Percentiles rank a stretch among this genome's conserved stretches.
These are phyloP conservation scores for Emydocephalus ijimae DNA, from an alignment of 2,113 vertebrate genomes.

Conservation along the genomic window DNA sequence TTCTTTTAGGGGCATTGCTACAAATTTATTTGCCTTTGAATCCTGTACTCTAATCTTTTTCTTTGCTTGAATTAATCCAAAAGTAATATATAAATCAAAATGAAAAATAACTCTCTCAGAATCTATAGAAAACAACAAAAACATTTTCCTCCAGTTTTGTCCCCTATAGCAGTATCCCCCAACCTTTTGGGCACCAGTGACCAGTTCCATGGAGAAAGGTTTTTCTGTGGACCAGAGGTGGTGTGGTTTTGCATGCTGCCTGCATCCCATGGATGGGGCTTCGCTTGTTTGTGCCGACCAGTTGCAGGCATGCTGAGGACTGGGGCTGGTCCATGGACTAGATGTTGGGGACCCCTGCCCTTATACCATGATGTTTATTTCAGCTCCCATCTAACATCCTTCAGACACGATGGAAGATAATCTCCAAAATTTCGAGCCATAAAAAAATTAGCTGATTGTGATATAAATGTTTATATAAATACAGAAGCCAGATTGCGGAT, in stretches of 20 bases:
- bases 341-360: too few relatives aligned
- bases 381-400: background rate
- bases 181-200: too few relatives aligned
- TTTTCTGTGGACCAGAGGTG: too few relatives aligned
- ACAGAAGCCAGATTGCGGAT: background rate
- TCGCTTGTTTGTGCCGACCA: too few relatives aligned
- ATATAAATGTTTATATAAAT: background rate
- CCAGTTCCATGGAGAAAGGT: too few relatives aligned
- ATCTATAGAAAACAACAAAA: background rate
- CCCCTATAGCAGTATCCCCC: background rate
- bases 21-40: background rate
- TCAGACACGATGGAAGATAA: background rate
- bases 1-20: background rate
- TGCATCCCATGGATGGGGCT: too few relatives aligned
- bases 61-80: background rate
- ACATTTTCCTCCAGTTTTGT: too few relatives aligned
- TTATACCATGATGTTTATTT: background rate
- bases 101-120: background rate
- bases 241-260: too few relatives aligned
- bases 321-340: too few relatives aligned
- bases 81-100: background rate
- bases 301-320: too few relatives aligned
- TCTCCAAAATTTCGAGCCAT: background rate
- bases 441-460: background rate
- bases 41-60: background rate